Evolutionary conservation across 2,888 invertebrate genomes (phyloP), one percentile per base, ranked within the genome.

Genomic region (Tigriopus californicus): DNA sequence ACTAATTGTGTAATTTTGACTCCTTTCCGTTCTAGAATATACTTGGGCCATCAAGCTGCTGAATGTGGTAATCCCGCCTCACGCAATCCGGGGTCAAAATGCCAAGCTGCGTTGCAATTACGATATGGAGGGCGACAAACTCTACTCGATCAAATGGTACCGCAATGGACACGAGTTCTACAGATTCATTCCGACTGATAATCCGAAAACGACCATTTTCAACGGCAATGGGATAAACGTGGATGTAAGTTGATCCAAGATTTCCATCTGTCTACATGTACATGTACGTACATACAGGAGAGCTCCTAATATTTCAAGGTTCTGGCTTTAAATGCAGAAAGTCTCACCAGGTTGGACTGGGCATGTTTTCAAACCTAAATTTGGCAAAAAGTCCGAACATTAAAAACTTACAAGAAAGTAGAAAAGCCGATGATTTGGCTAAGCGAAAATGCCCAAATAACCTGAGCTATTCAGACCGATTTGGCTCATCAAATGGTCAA

Each of bases 61-160:
- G 20, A 33, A 62, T 41, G 62, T 63, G 4, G 42, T 41, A 22
- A 60, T 63, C 10, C 63, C 63, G 18, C 57, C 63, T 3, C 58
- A 60, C 18, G 61, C 58, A 13, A 53, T 62, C 46, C 59, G 60
- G 25, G 65, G 65, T 13, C 64, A 65, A 47, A 56, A 62, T 10
- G 63, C 63, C 11, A 58, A 62, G 60, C 61, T 65, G 13, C 61
- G 60, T 40, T 65, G 65, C 51, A 63, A 61, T 20, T 65, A 64
- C 51, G 64, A 64, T 52, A 47, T 65, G 8, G 65, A 66, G 33
- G 61, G 61, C 1, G 66, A 67, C 42, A 63, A 64, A 41, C 60
- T 67, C 20, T 67, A 67, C 56, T 67, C 67, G 12, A 64, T 67
- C 52, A 67, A 67, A 60, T 67, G 67, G 67, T 67, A 66, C 61